Conservation (phyloP, 2,888 invertebrate genomes). For the Willowsia nigromaculata region DNA sequence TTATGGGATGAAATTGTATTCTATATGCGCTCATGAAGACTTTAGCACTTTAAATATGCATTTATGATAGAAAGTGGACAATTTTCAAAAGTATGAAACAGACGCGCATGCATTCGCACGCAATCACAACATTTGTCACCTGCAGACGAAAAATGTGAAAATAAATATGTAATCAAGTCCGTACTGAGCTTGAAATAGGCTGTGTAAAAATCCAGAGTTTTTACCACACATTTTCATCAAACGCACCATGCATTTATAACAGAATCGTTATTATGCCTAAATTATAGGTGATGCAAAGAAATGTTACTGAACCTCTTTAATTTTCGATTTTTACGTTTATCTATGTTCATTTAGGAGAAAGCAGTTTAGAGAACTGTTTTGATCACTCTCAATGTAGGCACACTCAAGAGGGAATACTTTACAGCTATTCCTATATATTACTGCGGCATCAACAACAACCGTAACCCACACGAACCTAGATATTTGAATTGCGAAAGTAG, state of each 20-base stretch:
- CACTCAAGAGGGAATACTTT: slow-evolving; percentile 9
- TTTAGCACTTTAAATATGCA: too few relatives aligned
- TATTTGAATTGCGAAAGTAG: not conserved
- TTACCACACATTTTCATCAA: too few relatives aligned
- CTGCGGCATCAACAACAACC: not conserved
- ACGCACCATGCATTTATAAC: too few relatives aligned
- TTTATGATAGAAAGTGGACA: not conserved
- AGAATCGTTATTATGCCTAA: too few relatives aligned
- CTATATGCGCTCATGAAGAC: too few relatives aligned
- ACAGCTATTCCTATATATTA: slow-evolving; percentile 22
- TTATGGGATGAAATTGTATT: not conserved
- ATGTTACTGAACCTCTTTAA: too few relatives aligned
- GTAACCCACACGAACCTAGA: not conserved
- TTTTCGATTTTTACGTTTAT: not conserved
- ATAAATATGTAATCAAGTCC: too few relatives aligned
- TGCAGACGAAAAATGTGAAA: not conserved
- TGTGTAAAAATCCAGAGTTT: too few relatives aligned
- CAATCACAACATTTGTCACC: not conserved
- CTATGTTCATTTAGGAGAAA: slow-evolving; percentile 20
- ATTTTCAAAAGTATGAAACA: too few relatives aligned
- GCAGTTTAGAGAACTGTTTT: not conserved
- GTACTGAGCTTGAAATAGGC: too few relatives aligned
- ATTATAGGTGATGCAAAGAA: too few relatives aligned
- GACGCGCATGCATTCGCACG: not conserved
- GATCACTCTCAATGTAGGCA: slow-evolving; percentile 20